Evolutionary conservation across 2,113 vertebrate genomes (phyloP), one percentile per base, ranked within the genome.

Genomic region (Dolichallabes microphthalmus): DNA sequence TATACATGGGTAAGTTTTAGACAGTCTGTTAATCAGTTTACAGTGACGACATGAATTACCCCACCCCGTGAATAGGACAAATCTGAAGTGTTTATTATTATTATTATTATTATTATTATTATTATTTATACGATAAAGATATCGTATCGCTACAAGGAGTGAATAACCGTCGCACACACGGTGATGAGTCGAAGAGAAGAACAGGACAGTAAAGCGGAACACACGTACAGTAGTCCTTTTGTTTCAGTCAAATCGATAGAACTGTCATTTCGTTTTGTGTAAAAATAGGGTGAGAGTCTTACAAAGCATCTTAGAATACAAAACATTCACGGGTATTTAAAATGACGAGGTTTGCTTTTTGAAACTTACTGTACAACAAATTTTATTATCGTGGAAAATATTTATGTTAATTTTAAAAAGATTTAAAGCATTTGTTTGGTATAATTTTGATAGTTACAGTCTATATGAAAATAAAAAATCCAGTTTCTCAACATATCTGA

Each of bases 1-100:
- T 86, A 90, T 32, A 88, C 92, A 5, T 95, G 94, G 94, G 94
- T 94, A 90, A 90, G 92, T 92, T 45, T 50, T 63, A 25, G 32
- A 63, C 58, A 50, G 0, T 17, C 3, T 60, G 27, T 35, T 60
- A 45, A 53, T 35, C 4, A 68, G 12, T 55, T 4, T 12, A 64
- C 45, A 5, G 4, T n/a, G 19, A 17, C 74, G 74, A 27, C 5
- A 7, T 14, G 17, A 13, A 50, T 25, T 50, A 50, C 9, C 17
- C 64, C 64, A 30, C 30, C 32, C n/a, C 2, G 5, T 6, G 14
- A 2, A 2, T 20, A 69, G 32, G 32, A 35, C 12, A 19, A 22
- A 3, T 39, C 45, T 74, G 2, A 20, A 50, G 19, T 35, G 32
- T 35, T 35, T n/a, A n/a, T n/a, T n/a, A n/a, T n/a, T n/a, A n/a